phyloP scores from a whole-genome alignment of 2,797 vertebrate species.

The Cyprinodon diabolis region DNA sequence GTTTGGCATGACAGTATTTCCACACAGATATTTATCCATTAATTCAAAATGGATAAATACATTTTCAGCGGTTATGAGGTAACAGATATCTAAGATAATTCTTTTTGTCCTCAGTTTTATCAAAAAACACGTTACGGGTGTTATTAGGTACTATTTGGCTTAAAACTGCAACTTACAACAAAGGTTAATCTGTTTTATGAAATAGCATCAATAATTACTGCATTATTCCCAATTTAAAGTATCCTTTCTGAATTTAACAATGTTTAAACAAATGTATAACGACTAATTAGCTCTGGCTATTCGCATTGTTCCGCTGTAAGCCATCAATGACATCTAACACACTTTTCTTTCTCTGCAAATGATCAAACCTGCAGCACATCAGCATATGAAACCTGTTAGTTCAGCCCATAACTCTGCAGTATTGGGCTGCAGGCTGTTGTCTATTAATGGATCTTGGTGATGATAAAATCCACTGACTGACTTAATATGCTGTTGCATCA shows the following conservation, averaged over 20 bases:
- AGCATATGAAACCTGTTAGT: conserved; percentile 21
- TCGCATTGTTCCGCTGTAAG: not conserved
- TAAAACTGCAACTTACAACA: not conserved
- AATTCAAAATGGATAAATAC: not conserved
- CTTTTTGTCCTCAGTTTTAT: not conserved
- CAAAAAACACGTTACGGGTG: not conserved
- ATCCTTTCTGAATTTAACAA: not conserved
- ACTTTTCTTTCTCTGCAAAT: conserved; percentile 12
- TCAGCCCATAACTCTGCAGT: conserved; percentile 22
- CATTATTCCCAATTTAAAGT: not conserved
- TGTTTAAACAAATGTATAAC: not conserved
- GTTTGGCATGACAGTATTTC: not conserved
- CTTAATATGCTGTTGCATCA: conserved; percentile 69
- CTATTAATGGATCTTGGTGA: conserved; percentile 59
- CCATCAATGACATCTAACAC: conserved; percentile 1
- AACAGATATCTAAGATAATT: not conserved
- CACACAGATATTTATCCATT: not conserved
- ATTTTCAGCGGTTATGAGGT: not conserved
- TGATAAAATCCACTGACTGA: conserved; percentile 61
- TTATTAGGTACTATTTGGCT: not conserved
- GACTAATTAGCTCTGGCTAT: not conserved
- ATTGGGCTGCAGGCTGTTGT: conserved; percentile 51
- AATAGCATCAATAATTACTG: not conserved
- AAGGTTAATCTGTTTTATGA: not conserved
- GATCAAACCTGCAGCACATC: conserved; percentile 2